A percentile compares a stretch with the other conserved stretches of the same genome.
Evolutionary conservation across 1,140 invertebrate genomes (phyloP).

Genomic region (Lepidotrigona ventralis): DNA sequence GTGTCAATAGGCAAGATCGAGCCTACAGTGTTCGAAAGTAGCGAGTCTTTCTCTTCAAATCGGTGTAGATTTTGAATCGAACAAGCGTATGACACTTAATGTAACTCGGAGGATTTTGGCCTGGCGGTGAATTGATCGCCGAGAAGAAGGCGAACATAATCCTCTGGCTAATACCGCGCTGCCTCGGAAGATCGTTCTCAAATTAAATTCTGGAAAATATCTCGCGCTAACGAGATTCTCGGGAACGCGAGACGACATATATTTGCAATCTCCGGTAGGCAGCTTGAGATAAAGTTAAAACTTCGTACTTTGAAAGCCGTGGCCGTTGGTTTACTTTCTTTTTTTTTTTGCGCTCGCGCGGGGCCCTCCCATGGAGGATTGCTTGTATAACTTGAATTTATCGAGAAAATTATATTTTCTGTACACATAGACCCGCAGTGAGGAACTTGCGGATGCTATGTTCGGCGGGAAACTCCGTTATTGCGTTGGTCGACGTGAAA

Average conservation of each 20-base stretch:
- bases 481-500: constrained; percentile 44
- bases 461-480: constrained; percentile 53
- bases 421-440: constrained; percentile 46
- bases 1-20: too few species aligned
- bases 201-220: constrained; percentile 47
- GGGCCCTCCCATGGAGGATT: constrained; percentile 34
- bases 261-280: constrained; percentile 53
- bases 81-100: not conserved
- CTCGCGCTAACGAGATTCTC: constrained; percentile 37
- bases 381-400: constrained; percentile 59
- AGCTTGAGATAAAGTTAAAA: constrained; percentile 54
- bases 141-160: constrained; percentile 23
- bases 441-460: constrained; percentile 49
- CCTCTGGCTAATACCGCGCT: not conserved
- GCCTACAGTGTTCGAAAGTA: not conserved
- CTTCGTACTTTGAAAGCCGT: constrained; percentile 48
- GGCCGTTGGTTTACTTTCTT: constrained; percentile 49
- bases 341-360: constrained; percentile 29
- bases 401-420: constrained; percentile 62
- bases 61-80: not conserved
- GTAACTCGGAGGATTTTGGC: not conserved
- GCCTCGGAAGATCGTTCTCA: constrained; percentile 19
- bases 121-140: not conserved
- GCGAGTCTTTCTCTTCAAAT: not conserved
- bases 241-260: constrained; percentile 34